Base-by-base conservation (phyloP, 2,888 invertebrate species). In the Xiphydria camelus region DNA sequence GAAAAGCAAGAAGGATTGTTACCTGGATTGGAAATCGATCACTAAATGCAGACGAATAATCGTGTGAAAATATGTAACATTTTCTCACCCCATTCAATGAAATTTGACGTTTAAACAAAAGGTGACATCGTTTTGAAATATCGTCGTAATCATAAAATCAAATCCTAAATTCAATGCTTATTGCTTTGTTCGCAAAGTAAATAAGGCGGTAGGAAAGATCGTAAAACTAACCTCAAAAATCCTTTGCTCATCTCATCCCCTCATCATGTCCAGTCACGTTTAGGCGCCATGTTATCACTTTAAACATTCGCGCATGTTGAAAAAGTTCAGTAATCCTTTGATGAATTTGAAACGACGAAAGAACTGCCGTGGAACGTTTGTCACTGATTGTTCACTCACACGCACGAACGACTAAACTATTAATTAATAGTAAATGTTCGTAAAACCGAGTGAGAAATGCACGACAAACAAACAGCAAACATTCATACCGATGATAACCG, bases 201-300 rank as follows among this genome's bases (percentile, higher is more conserved):
- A 29, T 29, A 29, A 29, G 6, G 29, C 12, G 15, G 15, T 29
- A 29, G n/a, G n/a, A 29, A 29, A 29, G 12, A 15, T 14, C 29
- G 29, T 25, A 34, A 51, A 48, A 69, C 70, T 69, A 70, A 70
- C 70, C 70, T 70, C 61, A 62, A 70, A 68, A 39, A 25, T 44
- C 14, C 32, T 35, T 40, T 45, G 47, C 42, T 48, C 57, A 55
- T 5, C 20, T 52, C 49, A 54, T 56, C 59, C 55, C 51, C 53
- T 51, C 59, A 51, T 64, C 64, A 64, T 59, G 62, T 57, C 59
- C 60, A 62, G 64, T 69, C 68, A 61, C 57, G 64, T 64, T 66
- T 65, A 59, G 64, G 62, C 70, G 68, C 70, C 70, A 69, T 69
- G 62, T 68, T 68, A 61, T 52, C 57, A 62, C 67, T 66, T 66